Conservation (phyloP, 2,888 invertebrate genomes). For the Apodemia duryi region DNA sequence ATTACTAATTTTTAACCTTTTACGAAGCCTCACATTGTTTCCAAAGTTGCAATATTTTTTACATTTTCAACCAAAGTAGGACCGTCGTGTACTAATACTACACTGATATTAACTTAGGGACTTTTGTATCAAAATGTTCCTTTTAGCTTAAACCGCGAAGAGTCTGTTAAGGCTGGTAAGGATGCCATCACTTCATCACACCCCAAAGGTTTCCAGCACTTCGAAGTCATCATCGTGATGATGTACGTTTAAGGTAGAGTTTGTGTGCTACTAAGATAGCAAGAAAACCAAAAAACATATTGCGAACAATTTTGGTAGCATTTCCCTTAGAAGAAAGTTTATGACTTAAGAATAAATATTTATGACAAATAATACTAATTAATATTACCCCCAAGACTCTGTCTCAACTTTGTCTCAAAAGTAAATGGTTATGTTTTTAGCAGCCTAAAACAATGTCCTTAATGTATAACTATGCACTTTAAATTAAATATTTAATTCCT, state of each 20-base stretch:
- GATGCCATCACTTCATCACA: conserved; percentile 5
- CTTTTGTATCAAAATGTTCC: conserved; percentile 13
- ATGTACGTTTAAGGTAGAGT: background rate
- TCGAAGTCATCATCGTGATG: background rate
- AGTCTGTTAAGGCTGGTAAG: conserved; percentile 11
- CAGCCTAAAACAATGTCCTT: too few species aligned
- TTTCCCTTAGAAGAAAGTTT: background rate
- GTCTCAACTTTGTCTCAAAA: background rate
- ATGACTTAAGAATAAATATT: background rate
- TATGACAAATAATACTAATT: background rate
- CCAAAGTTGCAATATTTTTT: background rate
- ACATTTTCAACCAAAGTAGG: conserved; percentile 6
- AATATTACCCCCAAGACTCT: background rate
- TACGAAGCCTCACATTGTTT: background rate
- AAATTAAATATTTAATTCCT: too few species aligned
- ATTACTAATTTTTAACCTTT: background rate
- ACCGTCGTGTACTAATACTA: conserved; percentile 13
- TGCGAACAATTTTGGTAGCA: background rate
- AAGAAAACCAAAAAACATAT: background rate
- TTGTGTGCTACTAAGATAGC: background rate
- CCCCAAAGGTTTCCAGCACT: conserved; percentile 4
- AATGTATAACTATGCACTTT: too few species aligned
- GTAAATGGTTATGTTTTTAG: too few species aligned
- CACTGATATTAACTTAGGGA: conserved; percentile 9
- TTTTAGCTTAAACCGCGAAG: conserved; percentile 10